Evolutionary conservation across 2,888 invertebrate genomes (phyloP).

Genomic region (Euplexia lucipara): DNA sequence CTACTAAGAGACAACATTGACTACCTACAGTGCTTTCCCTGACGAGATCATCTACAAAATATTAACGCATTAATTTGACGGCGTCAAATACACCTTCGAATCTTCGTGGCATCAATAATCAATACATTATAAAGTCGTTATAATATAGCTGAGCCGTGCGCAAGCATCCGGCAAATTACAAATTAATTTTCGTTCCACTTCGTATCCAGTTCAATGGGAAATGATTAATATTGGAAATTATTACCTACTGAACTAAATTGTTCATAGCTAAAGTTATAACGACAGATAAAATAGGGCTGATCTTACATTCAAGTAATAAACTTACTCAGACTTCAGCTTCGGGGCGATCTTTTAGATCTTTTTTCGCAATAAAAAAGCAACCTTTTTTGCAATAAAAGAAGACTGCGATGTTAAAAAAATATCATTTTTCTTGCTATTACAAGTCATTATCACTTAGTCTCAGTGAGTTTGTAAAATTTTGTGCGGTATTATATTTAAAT

Average conservation of each 20-base stretch:
- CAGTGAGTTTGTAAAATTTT: slow-evolving; percentile 27
- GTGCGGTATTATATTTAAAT: slow-evolving; percentile 29
- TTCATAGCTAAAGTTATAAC: slow-evolving; percentile 45
- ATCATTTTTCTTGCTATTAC: slow-evolving; percentile 38
- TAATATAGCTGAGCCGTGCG: slow-evolving; percentile 36
- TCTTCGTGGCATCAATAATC: slow-evolving; percentile 20
- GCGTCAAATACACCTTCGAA: slow-evolving; percentile 5
- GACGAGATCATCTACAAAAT: background rate
- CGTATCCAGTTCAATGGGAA: slow-evolving; percentile 48
- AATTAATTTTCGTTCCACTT: slow-evolving; percentile 61
- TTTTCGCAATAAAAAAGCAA: slow-evolving; percentile 50
- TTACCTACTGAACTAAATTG: slow-evolving; percentile 54
- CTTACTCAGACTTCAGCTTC: slow-evolving; percentile 39
- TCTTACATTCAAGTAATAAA: slow-evolving; percentile 44
- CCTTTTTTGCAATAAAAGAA: slow-evolving; percentile 46
- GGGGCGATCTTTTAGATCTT: slow-evolving; percentile 43
- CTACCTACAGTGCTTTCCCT: background rate
- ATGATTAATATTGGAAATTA: slow-evolving; percentile 59
- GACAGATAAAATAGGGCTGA: slow-evolving; percentile 37
- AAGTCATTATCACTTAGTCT: slow-evolving; percentile 50
- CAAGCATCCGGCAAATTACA: slow-evolving; percentile 63
- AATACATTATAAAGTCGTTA: slow-evolving; percentile 41
- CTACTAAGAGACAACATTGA: too few species aligned
- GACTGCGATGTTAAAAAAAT: slow-evolving; percentile 18
- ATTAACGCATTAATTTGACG: background rate